These are phyloP conservation scores for Ectemnius continuus DNA, from an alignment of 2,888 invertebrate species.

Conservation along the genomic window DNA sequence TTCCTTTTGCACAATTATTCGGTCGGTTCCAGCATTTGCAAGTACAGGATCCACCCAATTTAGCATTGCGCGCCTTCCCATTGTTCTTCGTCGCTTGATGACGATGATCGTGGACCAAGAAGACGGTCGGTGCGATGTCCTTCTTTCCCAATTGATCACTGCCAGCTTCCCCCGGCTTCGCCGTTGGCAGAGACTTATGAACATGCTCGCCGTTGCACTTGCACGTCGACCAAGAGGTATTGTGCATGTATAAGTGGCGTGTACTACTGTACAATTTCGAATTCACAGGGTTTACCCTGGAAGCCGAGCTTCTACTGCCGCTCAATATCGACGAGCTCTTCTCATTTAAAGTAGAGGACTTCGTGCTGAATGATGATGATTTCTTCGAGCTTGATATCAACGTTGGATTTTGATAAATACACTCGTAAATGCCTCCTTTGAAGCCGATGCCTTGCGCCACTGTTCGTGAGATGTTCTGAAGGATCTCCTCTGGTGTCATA, in stretches of 20 bases:
- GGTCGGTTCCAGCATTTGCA: slow-evolving; percentile 35
- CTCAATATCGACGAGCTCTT: slow-evolving; percentile 43
- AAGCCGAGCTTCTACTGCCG: slow-evolving; percentile 42
- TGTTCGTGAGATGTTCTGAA: slow-evolving; percentile 68
- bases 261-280: slow-evolving; percentile 62
- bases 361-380: slow-evolving; percentile 29
- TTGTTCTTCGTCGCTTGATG: slow-evolving; percentile 12
- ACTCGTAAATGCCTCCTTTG: slow-evolving; percentile 48
- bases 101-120: slow-evolving; percentile 34
- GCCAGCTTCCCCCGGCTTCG: slow-evolving; percentile 20
- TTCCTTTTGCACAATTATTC: background rate
- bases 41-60: background rate
- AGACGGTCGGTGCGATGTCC: slow-evolving; percentile 18
- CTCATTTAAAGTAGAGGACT: slow-evolving; percentile 46
- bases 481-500: slow-evolving; percentile 66
- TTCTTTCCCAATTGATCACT: slow-evolving; percentile 24
- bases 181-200: slow-evolving; percentile 25
- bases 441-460: slow-evolving; percentile 59
- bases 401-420: slow-evolving; percentile 45
- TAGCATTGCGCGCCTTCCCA: slow-evolving; percentile 6
- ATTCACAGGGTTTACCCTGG: slow-evolving; percentile 67
- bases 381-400: slow-evolving; percentile 44
- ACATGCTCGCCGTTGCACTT: slow-evolving; percentile 55
- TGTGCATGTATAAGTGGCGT: slow-evolving; percentile 43
- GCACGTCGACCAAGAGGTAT: slow-evolving; percentile 52